phyloP scores from a whole-genome alignment of 2,888 invertebrate genomes.

The Synanthedon tipuliformis region DNA sequence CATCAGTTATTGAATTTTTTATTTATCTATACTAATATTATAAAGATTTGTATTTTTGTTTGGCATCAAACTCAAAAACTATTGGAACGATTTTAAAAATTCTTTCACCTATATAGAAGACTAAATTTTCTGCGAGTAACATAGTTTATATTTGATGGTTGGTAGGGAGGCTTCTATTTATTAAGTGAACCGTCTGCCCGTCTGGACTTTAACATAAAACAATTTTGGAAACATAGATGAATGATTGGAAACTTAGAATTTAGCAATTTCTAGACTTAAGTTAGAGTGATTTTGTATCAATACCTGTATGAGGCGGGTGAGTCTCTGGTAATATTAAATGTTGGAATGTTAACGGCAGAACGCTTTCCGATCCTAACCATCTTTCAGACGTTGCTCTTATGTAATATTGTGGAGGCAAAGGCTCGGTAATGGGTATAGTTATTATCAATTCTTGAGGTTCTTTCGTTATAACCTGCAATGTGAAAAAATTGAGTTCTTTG shows the following conservation, averaged over 20 bases:
- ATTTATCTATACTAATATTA: too few relatives aligned
- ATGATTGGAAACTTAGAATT: not conserved
- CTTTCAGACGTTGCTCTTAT: conserved; percentile 88
- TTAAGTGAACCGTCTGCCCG: too few relatives aligned
- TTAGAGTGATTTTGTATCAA: not conserved
- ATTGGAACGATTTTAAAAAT: too few relatives aligned
- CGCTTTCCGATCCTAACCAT: conserved; percentile 72
- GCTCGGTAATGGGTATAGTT: conserved; percentile 94
- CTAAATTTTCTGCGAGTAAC: too few relatives aligned
- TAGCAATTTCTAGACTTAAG: not conserved
- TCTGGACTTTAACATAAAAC: not conserved
- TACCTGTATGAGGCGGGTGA: conserved; percentile 92
- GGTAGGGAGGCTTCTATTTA: not conserved
- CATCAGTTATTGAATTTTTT: too few relatives aligned
- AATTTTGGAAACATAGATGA: too few relatives aligned
- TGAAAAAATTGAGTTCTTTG: too few relatives aligned
- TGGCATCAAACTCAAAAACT: too few relatives aligned
- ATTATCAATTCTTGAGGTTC: conserved; percentile 89
- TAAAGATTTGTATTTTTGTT: too few relatives aligned
- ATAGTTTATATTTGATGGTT: not conserved
- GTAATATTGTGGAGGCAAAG: conserved; percentile 92
- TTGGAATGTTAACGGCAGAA: conserved; percentile 79
- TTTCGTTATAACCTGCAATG: conserved; percentile 72
- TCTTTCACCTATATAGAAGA: too few relatives aligned
- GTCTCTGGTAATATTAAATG: conserved; percentile 91